phyloP scores from a whole-genome alignment of 1,140 invertebrate species.

The Drosophila subpulchrella region DNA sequence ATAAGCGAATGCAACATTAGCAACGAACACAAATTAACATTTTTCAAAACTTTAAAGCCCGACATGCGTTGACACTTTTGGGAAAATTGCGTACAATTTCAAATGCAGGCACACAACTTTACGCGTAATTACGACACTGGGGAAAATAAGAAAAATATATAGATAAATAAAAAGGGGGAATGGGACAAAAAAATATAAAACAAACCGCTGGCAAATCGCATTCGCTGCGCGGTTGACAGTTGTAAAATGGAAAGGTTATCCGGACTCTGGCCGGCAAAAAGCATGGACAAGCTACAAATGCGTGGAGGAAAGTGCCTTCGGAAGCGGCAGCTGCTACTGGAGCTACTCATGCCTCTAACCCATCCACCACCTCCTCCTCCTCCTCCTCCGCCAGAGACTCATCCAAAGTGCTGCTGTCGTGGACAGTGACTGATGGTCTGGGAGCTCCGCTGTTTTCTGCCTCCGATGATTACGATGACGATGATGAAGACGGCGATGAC shows the following conservation, averaged over 20 bases:
- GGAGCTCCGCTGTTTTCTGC: constrained; percentile 31
- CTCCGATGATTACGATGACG: constrained; percentile 34
- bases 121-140: constrained; percentile 57
- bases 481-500: constrained; percentile 53
- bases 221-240: constrained; percentile 64
- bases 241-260: constrained; percentile 77
- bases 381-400: neutral
- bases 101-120: constrained; percentile 59
- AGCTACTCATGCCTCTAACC: constrained; percentile 1
- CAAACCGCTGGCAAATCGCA: constrained; percentile 55
- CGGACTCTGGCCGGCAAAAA: constrained; percentile 23
- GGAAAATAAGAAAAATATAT: constrained; percentile 24
- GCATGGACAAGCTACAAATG: constrained; percentile 27
- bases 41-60: constrained; percentile 47
- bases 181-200: constrained; percentile 31
- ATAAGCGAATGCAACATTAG: constrained; percentile 51
- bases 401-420: constrained; percentile 41
- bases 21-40: constrained; percentile 67
- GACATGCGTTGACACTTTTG: constrained; percentile 75
- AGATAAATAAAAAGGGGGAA: neutral
- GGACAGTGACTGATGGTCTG: constrained; percentile 73
- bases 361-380: neutral
- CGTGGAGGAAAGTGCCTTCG: constrained; percentile 30
- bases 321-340: constrained; percentile 34
- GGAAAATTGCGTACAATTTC: constrained; percentile 73